Percentiles rank a stretch among this genome's conserved stretches.
Conservation (phyloP, 2,797 vertebrate genomes). For the Botia kubotai region DNA sequence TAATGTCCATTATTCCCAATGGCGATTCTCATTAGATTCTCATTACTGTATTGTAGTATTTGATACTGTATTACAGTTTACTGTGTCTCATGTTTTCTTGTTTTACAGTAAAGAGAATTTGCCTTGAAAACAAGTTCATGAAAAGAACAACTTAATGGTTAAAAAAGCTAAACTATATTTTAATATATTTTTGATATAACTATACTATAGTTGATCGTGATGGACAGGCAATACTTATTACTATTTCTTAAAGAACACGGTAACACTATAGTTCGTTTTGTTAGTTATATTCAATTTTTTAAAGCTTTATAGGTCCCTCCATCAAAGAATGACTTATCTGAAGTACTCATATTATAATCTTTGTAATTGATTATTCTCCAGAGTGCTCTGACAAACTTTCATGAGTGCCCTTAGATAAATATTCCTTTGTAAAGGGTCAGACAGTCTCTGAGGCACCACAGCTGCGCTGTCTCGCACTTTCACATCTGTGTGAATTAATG, state of each 20-base stretch:
- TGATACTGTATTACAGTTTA: too few relatives aligned
- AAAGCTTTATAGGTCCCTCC: background rate
- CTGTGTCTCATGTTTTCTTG: too few relatives aligned
- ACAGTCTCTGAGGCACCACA: constrained; percentile 45
- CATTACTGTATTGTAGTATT: too few relatives aligned
- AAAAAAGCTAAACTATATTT: too few relatives aligned
- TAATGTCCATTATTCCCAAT: too few relatives aligned
- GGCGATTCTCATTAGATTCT: too few relatives aligned
- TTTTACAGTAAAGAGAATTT: too few relatives aligned
- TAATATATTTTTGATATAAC: background rate
- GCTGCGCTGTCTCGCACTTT: constrained; percentile 53
- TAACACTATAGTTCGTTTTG: background rate
- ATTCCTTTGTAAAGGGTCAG: constrained; percentile 57
- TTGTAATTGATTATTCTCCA: constrained; percentile 40
- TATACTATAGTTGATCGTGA: background rate
- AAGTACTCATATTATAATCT: constrained; percentile 6
- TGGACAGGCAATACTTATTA: background rate
- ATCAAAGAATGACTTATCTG: background rate
- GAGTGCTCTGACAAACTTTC: constrained; percentile 47
- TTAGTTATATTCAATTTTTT: background rate
- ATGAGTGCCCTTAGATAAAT: constrained; percentile 60
- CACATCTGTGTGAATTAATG: constrained; percentile 62
- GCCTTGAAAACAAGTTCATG: background rate
- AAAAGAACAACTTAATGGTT: background rate
- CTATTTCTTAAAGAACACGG: too few relatives aligned